Evolutionary conservation across 2,888 invertebrate genomes (phyloP).

Genomic region (Microctonus brassicae): DNA sequence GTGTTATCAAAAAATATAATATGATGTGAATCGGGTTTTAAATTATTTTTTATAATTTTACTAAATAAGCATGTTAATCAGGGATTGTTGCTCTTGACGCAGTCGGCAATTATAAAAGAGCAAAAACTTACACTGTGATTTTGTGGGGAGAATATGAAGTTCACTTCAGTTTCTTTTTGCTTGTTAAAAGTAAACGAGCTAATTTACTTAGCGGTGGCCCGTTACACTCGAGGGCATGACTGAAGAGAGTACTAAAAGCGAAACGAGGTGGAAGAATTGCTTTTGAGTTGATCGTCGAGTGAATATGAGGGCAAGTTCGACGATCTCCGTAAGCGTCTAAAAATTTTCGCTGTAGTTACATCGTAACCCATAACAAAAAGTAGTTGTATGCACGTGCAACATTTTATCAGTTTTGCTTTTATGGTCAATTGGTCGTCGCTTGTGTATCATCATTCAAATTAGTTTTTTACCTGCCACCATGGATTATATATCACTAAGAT

Average conservation of each 20-base stretch:
- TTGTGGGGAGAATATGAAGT: neutral
- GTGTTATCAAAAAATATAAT: neutral
- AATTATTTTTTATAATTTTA: too few species aligned
- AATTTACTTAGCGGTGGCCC: constrained; percentile 33
- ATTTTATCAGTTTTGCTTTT: neutral
- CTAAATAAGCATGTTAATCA: too few species aligned
- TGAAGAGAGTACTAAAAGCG: constrained; percentile 18
- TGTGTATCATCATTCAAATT: constrained; percentile 10
- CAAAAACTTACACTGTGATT: constrained; percentile 1
- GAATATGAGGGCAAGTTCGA: constrained; percentile 4
- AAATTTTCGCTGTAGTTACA: constrained; percentile 2
- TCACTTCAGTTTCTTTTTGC: constrained; percentile 2
- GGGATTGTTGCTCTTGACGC: neutral
- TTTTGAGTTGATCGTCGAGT: constrained; percentile 12
- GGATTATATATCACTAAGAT: neutral
- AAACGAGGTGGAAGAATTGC: constrained; percentile 32
- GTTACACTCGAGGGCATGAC: constrained; percentile 34
- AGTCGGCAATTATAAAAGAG: neutral
- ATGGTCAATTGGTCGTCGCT: neutral
- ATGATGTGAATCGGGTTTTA: too few species aligned
- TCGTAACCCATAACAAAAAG: constrained; percentile 5
- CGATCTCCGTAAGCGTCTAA: neutral
- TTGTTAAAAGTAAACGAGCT: constrained; percentile 33
- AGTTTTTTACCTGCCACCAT: neutral
- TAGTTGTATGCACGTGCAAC: neutral